Conservation (phyloP, 2,888 invertebrate species). For the Smittia sp. region DNA sequence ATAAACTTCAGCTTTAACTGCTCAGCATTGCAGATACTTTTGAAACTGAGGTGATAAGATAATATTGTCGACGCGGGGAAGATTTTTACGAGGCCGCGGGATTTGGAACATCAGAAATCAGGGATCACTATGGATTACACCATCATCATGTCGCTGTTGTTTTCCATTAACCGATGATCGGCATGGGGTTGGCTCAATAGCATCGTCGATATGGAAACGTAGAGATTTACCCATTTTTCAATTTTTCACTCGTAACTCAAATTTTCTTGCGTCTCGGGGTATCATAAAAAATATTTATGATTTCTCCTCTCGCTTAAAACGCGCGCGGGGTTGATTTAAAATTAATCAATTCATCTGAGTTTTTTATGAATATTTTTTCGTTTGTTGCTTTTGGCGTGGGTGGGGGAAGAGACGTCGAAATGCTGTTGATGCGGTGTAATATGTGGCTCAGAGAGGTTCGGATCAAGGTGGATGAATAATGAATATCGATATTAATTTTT, state of each 20-base stretch:
- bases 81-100: neutral
- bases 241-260: constrained; percentile 14
- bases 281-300: constrained; percentile 27
- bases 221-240: constrained; percentile 23
- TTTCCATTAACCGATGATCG: constrained; percentile 33
- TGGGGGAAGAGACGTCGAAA: neutral
- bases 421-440: constrained; percentile 27
- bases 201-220: constrained; percentile 21
- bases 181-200: constrained; percentile 5
- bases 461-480: constrained; percentile 41
- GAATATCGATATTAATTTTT: constrained; percentile 41
- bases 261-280: constrained; percentile 5
- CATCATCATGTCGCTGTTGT: constrained; percentile 14
- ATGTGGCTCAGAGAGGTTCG: constrained; percentile 25
- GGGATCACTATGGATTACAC: constrained; percentile 25
- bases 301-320: constrained; percentile 10
- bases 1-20: neutral
- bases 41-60: neutral
- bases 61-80: neutral
- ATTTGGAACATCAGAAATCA: constrained; percentile 15
- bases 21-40: constrained; percentile 15
- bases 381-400: constrained; percentile 8
- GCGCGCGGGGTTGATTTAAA: constrained; percentile 31
- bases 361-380: constrained; percentile 17
- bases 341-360: constrained; percentile 28